Base-by-base conservation (phyloP, 2,113 vertebrate genomes). In the Mastomys natalensis region DNA sequence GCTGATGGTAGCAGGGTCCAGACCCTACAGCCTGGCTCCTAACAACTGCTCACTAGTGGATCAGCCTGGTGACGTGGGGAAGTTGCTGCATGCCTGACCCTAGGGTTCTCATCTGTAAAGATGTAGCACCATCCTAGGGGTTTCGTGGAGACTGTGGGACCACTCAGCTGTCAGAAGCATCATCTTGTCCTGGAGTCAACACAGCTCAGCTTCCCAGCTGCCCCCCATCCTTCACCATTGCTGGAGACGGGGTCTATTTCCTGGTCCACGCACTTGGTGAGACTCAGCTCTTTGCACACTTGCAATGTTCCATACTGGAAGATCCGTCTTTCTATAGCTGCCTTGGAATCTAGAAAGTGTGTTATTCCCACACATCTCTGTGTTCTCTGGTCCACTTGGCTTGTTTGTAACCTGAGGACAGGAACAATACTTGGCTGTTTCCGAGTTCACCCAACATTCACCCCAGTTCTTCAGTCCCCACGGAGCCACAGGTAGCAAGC, bases 81-180 rank as follows among this genome's bases (percentile, higher is more conserved):
- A 62, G 40, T 34, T 73, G 70, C 45, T 43, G 22, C 4, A 43
- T 12, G 53, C 22, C 37, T 74, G 31, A 51, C 80, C 89, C 43
- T 40, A 53, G 2, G 53, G 78, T 74, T 72, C 80, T 84, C 31
- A 62, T 64, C 60, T 85, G 51, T 89, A 68, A 90, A 84, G 19
- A 40, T 8, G 0, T 6, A 53, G 16, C 19, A 6, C 2, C 21
- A 2, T n/a, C 11, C 4, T 16, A 21, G n/a, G 43, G n/a, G 13
- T 40, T 77, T 66, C 60, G 29, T 1, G 21, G 7, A 88, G 12
- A 72, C 73, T 22, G 5, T 17, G 31, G 81, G 24, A 11, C 22
- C 4, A 51, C 0, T 15, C 19, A n/a, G 16, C 51, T 40, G 34
- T 13, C 51, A 0, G 31, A n/a, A 51, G 26, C 21, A 17, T 26